Conservation (phyloP, 2,113 vertebrate genomes). For the Petrocephalus zakoni region DNA sequence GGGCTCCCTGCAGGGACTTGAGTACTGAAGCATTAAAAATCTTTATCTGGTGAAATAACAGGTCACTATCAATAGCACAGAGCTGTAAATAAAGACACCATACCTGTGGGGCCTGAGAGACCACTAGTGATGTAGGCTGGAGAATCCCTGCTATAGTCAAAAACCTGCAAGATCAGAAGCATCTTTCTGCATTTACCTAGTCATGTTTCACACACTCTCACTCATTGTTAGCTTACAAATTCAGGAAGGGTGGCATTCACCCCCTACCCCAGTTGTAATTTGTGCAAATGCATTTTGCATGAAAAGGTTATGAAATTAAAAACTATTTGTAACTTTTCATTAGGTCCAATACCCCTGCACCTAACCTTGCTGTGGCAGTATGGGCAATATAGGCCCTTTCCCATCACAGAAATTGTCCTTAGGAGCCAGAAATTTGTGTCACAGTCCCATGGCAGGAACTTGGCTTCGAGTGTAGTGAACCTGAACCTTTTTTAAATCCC, state of each 20-base stretch:
- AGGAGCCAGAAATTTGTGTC: not conserved
- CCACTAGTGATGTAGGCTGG: slow-evolving; percentile 29
- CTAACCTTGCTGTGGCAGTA: not conserved
- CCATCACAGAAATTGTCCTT: not conserved
- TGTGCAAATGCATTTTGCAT: not conserved
- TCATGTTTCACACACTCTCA: not conserved
- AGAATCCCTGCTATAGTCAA: slow-evolving; percentile 49
- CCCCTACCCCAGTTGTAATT: not conserved
- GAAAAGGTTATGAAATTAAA: not conserved
- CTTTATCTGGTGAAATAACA: not conserved
- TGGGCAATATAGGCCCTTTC: not conserved
- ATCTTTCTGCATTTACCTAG: not conserved
- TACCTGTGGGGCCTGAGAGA: not conserved
- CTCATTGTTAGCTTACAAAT: not conserved
- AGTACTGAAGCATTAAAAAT: not conserved
- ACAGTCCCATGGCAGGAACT: not conserved
- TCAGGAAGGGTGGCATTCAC: not conserved
- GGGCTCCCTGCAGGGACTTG: not conserved
- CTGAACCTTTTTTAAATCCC: not conserved
- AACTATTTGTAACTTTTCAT: not conserved
- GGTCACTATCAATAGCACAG: not conserved
- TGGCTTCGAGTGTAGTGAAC: not conserved
- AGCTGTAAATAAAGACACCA: not conserved
- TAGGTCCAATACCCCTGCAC: not conserved
- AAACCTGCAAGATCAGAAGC: slow-evolving; percentile 41